Percentiles rank a stretch among this genome's conserved stretches.
Conservation (phyloP, 1,140 invertebrate species). For the Rhagoletis zephyria region DNA sequence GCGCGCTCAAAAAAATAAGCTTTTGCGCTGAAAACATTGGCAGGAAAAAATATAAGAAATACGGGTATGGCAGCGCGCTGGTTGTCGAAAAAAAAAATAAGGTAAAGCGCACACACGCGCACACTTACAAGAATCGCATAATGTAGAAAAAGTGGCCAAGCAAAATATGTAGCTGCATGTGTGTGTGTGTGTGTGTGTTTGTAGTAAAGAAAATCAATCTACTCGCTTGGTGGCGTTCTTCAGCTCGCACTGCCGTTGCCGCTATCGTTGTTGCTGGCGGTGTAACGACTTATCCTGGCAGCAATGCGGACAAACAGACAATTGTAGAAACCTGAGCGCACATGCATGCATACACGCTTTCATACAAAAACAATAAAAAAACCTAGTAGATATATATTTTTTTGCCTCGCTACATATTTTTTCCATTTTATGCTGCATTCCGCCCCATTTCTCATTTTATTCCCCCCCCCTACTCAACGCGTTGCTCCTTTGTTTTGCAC, state of each 20-base stretch:
- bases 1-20: constrained; percentile 18
- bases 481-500: not conserved
- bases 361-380: not conserved
- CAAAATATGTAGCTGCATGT: not conserved
- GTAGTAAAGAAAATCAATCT: constrained; percentile 51
- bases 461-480: not conserved
- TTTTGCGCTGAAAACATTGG: constrained; percentile 34
- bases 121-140: not conserved
- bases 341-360: not conserved
- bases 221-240: constrained; percentile 35
- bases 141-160: constrained; percentile 42
- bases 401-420: constrained; percentile 18
- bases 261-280: not conserved
- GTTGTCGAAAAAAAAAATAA: not conserved
- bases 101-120: not conserved
- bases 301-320: constrained; percentile 12
- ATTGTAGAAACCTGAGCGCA: constrained; percentile 12
- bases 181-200: not conserved
- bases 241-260: not conserved
- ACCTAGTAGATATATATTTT: not conserved
- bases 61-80: not conserved
- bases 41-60: constrained; percentile 28
- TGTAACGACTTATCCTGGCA: constrained; percentile 36
- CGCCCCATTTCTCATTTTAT: constrained; percentile 10
- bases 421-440: constrained; percentile 36